These are phyloP conservation scores for Mimumesa dahlbomi DNA, from an alignment of 2,888 invertebrate species.

Conservation along the genomic window DNA sequence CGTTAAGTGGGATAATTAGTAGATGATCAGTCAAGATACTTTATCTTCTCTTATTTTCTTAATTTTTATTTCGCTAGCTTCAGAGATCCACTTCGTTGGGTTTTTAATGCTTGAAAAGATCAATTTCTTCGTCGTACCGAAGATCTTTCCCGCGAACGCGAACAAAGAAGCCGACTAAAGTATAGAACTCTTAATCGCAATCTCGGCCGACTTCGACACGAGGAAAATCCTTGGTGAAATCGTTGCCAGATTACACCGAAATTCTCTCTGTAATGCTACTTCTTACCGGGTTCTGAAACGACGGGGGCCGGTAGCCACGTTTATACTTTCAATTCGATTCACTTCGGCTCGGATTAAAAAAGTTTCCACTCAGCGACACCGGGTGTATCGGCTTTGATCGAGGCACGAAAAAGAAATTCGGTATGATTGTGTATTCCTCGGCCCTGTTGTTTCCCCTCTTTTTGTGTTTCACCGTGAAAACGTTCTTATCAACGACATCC, in stretches of 20 bases:
- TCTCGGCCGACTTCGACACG: conserved; percentile 32
- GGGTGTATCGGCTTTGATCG: conserved; percentile 9
- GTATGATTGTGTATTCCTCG: neutral
- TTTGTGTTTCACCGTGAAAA: neutral
- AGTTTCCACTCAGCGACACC: neutral
- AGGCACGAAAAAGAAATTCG: neutral
- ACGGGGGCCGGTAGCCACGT: conserved; percentile 5
- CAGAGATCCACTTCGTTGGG: too few relatives aligned
- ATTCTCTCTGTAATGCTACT: conserved; percentile 28
- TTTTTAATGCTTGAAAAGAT: conserved; percentile 14
- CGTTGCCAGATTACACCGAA: conserved; percentile 40
- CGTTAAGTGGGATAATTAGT: too few relatives aligned
- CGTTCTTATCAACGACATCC: too few relatives aligned
- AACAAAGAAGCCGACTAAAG: conserved; percentile 34
- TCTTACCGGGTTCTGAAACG: neutral
- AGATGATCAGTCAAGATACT: too few relatives aligned
- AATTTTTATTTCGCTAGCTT: too few relatives aligned
- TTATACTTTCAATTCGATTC: conserved; percentile 4
- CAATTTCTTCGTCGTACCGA: conserved; percentile 23
- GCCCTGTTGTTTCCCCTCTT: neutral
- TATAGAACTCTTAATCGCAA: conserved; percentile 50
- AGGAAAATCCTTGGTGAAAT: conserved; percentile 23
- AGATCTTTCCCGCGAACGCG: conserved; percentile 16
- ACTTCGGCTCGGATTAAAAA: conserved; percentile 21
- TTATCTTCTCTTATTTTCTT: too few relatives aligned